Base-by-base conservation (phyloP, 2,888 invertebrate genomes). In the Pheosia gnoma region DNA sequence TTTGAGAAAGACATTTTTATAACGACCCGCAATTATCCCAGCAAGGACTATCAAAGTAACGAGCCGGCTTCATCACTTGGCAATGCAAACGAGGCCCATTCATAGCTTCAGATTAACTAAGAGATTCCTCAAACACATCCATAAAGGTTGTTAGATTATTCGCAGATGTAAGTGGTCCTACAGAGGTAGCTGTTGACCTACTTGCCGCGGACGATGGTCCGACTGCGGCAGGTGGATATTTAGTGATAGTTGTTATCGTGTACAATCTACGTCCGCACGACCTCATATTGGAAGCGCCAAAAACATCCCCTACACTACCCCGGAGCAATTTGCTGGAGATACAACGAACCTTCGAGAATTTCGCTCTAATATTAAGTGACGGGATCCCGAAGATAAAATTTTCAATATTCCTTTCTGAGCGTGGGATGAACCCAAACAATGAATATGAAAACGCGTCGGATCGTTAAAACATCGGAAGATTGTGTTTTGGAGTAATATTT, bases 381-480 rank as follows among this genome's bases (percentile, higher is more conserved):
- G 70, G 78, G 60, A 74, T 70, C 61, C 59, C 59, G 43, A 67
- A 71, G 74, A 81, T 81, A 76, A 77, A 80, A 80, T 71, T 75
- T 80, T 80, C 79, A 80, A 79, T 80, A 76, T 65, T 59, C 70
- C 67, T 77, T 75, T 77, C 68, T 66, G 60, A 45, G 60, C 38
- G 59, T 63, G 61, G 71, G 59, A 66, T 51, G 63, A 61, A 59
- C 66, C 70, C 62, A 66, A 25, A 70, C 82, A 76, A 84, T 84
- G 85, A 85, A 87, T 86, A 84, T 72, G 79, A 78, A 81, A 86
- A 72, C 79, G 75, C 59, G 74, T 60, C 62, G 71, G 78, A 71
- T 81, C 82, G 81, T 85, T 81, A 81, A 80, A 74, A 71, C 76
- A 75, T 72, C 67, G 68, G 66, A 70, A 71, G 82, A 86, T 85